Conservation (phyloP, 2,888 invertebrate species). For the Amblyjoppa proteus region DNA sequence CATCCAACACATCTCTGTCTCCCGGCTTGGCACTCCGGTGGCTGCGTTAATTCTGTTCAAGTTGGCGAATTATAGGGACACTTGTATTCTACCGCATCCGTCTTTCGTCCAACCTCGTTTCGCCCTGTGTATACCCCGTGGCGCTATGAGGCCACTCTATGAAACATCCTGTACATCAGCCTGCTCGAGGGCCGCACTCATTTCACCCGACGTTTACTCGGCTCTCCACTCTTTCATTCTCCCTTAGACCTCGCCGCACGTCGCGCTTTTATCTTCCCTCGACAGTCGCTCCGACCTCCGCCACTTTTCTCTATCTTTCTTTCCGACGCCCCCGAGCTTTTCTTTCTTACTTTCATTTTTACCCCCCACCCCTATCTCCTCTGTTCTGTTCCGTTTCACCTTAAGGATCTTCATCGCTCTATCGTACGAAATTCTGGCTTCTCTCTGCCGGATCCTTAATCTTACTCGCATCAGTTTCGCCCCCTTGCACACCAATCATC, state of each 20-base stretch:
- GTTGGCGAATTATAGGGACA: constrained; percentile 44
- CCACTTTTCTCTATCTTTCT: constrained; percentile 35
- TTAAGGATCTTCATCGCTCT: not conserved
- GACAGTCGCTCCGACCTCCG: constrained; percentile 34
- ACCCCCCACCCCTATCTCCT: not conserved
- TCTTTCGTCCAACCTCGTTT: constrained; percentile 20
- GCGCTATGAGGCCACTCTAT: constrained; percentile 48
- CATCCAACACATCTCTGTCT: constrained; percentile 3
- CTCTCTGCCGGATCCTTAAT: constrained; percentile 28
- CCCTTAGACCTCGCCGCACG: constrained; percentile 53
- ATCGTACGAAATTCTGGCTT: constrained; percentile 31
- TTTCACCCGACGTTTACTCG: constrained; percentile 68
- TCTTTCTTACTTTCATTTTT: not conserved
- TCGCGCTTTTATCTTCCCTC: constrained; percentile 65
- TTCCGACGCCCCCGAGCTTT: not conserved
- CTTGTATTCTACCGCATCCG: constrained; percentile 26
- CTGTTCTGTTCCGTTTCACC: constrained; percentile 4
- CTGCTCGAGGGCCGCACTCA: constrained; percentile 64
- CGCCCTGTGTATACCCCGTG: constrained; percentile 38
- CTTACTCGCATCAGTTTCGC: constrained; percentile 17
- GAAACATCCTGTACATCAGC: constrained; percentile 62
- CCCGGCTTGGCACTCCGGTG: constrained; percentile 13
- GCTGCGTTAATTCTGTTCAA: constrained; percentile 55
- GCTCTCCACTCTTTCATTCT: constrained; percentile 69
- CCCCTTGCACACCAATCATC: not conserved